Conservation (phyloP, 2,888 invertebrate species). For the Stegophylla sp. region DNA sequence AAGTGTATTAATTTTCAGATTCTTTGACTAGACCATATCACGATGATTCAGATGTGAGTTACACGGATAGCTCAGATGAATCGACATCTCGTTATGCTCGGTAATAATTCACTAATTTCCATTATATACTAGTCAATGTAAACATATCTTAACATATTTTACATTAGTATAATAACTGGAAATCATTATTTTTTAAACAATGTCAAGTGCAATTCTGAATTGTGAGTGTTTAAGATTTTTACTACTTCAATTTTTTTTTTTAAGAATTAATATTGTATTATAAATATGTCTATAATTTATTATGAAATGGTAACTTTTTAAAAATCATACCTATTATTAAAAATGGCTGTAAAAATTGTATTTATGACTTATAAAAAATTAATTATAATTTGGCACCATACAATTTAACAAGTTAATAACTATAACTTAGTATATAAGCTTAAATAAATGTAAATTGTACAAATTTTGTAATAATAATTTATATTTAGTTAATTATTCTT, state of each 20-base stretch:
- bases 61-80: conserved; percentile 48
- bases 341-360: not conserved
- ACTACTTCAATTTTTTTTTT: not conserved
- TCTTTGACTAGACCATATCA: conserved; percentile 40
- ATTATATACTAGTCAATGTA: conserved; percentile 24
- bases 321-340: not conserved
- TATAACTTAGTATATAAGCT: not conserved
- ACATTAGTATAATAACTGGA: not conserved
- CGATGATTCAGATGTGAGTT: conserved; percentile 48
- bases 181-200: conserved; percentile 23
- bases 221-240: conserved; percentile 15
- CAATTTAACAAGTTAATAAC: conserved; percentile 4
- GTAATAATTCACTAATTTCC: conserved; percentile 20
- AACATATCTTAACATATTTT: not conserved
- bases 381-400: conserved; percentile 7
- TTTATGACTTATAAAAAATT: conserved; percentile 9
- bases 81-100: conserved; percentile 16
- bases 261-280: not conserved
- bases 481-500: not conserved
- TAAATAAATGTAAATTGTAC: not conserved
- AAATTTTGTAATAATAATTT: conserved; percentile 8
- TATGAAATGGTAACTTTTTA: not conserved
- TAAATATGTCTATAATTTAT: not conserved
- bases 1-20: conserved; percentile 34
- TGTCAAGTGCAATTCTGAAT: not conserved